These are phyloP conservation scores for Syngnathoides biaculeatus DNA, from an alignment of 2,113 vertebrate species.

Conservation along the genomic window DNA sequence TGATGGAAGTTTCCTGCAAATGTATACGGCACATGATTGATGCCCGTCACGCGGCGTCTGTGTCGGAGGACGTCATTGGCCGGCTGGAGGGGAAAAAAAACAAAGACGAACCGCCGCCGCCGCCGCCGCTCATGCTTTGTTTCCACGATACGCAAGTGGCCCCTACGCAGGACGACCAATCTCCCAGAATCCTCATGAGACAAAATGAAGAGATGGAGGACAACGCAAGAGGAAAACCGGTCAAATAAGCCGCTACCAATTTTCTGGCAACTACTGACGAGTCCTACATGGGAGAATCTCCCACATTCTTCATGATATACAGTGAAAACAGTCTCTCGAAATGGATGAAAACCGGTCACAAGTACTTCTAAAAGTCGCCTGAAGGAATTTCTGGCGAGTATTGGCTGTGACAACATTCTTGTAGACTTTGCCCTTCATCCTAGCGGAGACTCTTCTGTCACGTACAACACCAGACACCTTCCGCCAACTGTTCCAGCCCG, in stretches of 20 bases:
- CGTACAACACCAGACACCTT: too few species aligned
- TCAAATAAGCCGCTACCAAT: background rate
- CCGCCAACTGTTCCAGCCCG: too few species aligned
- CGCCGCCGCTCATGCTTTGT: background rate
- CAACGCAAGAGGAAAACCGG: background rate
- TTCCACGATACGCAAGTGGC: background rate
- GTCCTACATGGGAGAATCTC: background rate
- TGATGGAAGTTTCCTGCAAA: conserved; percentile 80
- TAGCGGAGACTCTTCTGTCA: too few species aligned
- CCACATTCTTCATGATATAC: background rate
- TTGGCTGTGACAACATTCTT: too few species aligned
- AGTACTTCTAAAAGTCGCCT: too few species aligned
- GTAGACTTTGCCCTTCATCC: too few species aligned
- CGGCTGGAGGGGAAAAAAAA: conserved; percentile 5
- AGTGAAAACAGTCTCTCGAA: background rate
- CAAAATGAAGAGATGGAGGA: background rate
- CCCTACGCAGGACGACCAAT: background rate
- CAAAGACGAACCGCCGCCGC: background rate
- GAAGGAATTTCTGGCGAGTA: too few species aligned
- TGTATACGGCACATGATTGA: conserved; percentile 71
- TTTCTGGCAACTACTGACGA: too few species aligned
- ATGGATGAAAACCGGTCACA: background rate
- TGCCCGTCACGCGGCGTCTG: conserved; percentile 53
- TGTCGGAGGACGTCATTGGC: conserved; percentile 26
- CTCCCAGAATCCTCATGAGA: background rate